Conservation (phyloP, 2,113 vertebrate genomes). For the Austrofundulus limnaeus region DNA sequence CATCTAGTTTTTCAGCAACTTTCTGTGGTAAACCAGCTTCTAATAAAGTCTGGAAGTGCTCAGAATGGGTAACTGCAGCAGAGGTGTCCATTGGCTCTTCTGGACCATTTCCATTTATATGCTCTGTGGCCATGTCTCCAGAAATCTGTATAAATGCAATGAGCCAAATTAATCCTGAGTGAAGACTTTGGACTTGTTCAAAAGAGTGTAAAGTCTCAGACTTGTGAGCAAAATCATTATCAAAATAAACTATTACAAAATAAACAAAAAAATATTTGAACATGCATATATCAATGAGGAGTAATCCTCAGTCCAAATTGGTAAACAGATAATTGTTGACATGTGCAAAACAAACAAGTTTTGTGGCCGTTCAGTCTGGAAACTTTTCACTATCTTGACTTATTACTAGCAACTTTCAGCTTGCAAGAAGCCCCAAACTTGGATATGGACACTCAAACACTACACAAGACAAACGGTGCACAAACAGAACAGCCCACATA, state of each 20-base stretch:
- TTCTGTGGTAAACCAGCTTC: constrained; percentile 99
- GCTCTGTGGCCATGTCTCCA: constrained; percentile 99
- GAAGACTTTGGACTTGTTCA: constrained; percentile 69
- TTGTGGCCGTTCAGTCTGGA: constrained; percentile 23
- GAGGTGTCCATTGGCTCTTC: constrained; percentile 99
- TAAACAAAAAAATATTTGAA: constrained; percentile 1
- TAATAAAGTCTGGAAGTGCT: constrained; percentile 99
- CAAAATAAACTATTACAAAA: background rate
- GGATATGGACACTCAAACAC: constrained; percentile 27
- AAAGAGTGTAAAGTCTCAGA: constrained; percentile 63
- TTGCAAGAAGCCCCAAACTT: constrained; percentile 34
- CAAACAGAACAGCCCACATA: constrained; percentile 19
- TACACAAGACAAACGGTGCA: constrained; percentile 27
- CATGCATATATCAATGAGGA: background rate
- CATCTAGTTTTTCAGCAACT: constrained; percentile 99
- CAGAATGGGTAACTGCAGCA: constrained; percentile 99
- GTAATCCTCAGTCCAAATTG: background rate
- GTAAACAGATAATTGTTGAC: background rate
- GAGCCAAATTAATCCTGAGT: constrained; percentile 90
- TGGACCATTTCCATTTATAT: constrained; percentile 99
- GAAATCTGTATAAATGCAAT: constrained; percentile 98
- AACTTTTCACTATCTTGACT: constrained; percentile 51
- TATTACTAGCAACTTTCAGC: constrained; percentile 34
- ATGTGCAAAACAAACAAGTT: constrained; percentile 12
- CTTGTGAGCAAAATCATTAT: constrained; percentile 22